Conservation (phyloP, 1,140 invertebrate genomes). For the Magallana ariakensis region DNA sequence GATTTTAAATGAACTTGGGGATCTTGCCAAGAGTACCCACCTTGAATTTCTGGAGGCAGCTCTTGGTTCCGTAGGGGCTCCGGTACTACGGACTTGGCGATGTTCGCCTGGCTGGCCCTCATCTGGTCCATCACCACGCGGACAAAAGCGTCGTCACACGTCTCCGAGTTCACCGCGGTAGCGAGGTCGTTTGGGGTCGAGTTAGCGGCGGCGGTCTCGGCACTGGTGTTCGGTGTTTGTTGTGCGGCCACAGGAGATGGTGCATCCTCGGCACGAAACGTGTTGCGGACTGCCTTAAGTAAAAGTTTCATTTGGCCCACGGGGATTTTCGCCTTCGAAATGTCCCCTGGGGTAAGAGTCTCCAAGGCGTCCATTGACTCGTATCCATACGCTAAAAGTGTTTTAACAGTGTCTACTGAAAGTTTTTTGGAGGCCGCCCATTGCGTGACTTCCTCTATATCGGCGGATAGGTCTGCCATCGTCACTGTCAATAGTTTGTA, state of each 20-base stretch:
- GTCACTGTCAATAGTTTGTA: not conserved
- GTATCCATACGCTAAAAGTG: not conserved
- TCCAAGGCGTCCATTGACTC: not conserved
- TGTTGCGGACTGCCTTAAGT: not conserved
- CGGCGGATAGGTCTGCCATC: not conserved
- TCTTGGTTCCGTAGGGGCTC: not conserved
- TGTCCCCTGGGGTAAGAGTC: not conserved
- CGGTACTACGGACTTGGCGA: not conserved
- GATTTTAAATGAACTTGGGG: constrained; percentile 37
- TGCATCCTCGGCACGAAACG: not conserved
- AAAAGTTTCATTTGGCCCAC: not conserved
- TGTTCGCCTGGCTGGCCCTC: not conserved
- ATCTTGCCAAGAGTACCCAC: constrained; percentile 37
- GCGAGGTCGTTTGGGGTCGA: too few species aligned
- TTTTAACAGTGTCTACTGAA: not conserved
- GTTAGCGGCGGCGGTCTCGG: too few species aligned
- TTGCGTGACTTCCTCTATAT: not conserved
- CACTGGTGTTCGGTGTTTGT: not conserved
- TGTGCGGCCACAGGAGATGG: not conserved
- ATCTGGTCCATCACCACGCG: not conserved
- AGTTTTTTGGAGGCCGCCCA: not conserved
- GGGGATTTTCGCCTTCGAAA: constrained; percentile 18
- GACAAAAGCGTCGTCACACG: not conserved
- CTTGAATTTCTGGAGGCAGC: not conserved
- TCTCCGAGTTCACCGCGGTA: too few species aligned